These are phyloP conservation scores for Stegophylla sp. DNA, from an alignment of 2,888 invertebrate species.

Conservation along the genomic window DNA sequence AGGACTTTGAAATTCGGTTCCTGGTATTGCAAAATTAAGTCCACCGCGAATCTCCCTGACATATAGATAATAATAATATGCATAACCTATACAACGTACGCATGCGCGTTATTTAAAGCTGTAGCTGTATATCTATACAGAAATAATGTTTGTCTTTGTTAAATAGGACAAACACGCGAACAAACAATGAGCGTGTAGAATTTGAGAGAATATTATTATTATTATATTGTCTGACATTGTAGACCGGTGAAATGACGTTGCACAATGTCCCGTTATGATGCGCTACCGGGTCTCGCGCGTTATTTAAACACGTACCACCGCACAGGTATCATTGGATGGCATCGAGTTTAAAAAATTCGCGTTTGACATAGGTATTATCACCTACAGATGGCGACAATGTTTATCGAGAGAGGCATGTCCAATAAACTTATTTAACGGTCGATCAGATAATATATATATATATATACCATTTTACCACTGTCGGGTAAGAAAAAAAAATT, in stretches of 20 bases:
- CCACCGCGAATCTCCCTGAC: not conserved
- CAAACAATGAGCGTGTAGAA: slow-evolving; percentile 58
- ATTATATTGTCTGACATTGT: slow-evolving; percentile 52
- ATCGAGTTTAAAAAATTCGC: slow-evolving; percentile 21
- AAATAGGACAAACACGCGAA: slow-evolving; percentile 58
- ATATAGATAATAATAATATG: not conserved
- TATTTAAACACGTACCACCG: slow-evolving; percentile 47
- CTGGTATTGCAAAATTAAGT: not conserved
- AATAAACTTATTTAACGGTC: not conserved
- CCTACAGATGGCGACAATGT: slow-evolving; percentile 6
- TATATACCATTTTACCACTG: slow-evolving; percentile 11
- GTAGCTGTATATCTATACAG: slow-evolving; percentile 10
- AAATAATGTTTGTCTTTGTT: slow-evolving; percentile 53
- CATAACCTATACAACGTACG: not conserved
- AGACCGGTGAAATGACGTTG: slow-evolving; percentile 54
- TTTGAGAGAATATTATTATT: slow-evolving; percentile 49
- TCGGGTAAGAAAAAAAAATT: not conserved
- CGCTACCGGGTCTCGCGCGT: slow-evolving; percentile 55
- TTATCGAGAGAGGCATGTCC: slow-evolving; percentile 8
- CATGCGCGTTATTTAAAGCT: not conserved
- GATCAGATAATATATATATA: not conserved
- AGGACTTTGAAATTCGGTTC: not conserved
- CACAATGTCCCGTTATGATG: slow-evolving; percentile 58
- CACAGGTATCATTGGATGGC: not conserved
- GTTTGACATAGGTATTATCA: slow-evolving; percentile 38